A percentile compares a stretch with the other conserved stretches of the same genome.
These are phyloP conservation scores for Chironomus striatipennis DNA, from an alignment of 1,140 invertebrate species.

Conservation along the genomic window DNA sequence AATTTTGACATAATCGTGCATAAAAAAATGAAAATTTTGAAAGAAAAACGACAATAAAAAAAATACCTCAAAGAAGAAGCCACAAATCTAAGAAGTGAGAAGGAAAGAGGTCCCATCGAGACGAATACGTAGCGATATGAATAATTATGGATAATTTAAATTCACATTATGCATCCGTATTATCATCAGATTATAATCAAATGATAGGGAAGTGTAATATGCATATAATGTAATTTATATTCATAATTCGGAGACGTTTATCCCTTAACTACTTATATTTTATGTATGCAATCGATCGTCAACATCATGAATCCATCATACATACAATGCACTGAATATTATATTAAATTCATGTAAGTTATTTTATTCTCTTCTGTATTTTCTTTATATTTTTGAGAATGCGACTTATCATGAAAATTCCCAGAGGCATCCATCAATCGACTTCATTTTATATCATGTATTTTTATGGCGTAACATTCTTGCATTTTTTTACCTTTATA, in stretches of 20 bases:
- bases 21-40: no score
- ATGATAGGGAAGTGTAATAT: conserved; percentile 17
- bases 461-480: conserved; percentile 22
- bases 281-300: not conserved
- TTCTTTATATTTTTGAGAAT: not conserved
- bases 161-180: conserved; percentile 22
- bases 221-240: not conserved
- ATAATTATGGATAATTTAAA: conserved; percentile 20
- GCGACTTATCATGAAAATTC: conserved; percentile 4
- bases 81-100: no score
- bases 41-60: not conserved
- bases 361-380: not conserved
- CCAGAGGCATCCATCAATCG: conserved; percentile 20
- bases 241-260: conserved; percentile 15
- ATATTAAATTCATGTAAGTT: no score
- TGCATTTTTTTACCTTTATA: not conserved
- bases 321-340: not conserved
- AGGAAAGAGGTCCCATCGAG: not conserved
- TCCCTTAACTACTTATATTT: not conserved
- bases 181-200: conserved; percentile 11
- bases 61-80: not conserved
- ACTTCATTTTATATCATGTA: conserved; percentile 22
- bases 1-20: no score
- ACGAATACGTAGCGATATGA: not conserved
- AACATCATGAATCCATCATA: conserved; percentile 22